Evolutionary conservation across 2,888 invertebrate species (phyloP), one percentile per base, ranked within the genome.

Genomic region (Scotopteryx bipunctaria): DNA sequence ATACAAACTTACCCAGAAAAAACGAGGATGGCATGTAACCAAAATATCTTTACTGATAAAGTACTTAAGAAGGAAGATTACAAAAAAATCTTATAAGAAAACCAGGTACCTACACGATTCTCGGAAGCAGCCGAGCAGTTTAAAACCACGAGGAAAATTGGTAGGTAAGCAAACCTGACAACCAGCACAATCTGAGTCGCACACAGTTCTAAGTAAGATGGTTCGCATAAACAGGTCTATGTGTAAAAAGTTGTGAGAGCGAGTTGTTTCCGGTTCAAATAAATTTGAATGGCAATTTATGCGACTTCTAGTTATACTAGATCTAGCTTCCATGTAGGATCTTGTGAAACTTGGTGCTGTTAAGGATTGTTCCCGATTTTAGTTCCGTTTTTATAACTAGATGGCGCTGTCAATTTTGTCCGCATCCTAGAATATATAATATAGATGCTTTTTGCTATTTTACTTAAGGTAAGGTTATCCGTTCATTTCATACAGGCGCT

Each of bases 181-280:
- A 6, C 1, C 19, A 19, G 19, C 19, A 19, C 6, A 19, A 6
- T 5, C 19, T 6, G 6, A 19, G 5, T 5, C 4, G 6, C 4
- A 19, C 19, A 19, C 6, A 2, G 6, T 5, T 19, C 4, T 5
- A 19, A 5, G 19, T 25, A 16, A 17, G 11, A 17, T 29, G n/a
- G 19, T 38, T 13, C 11, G 14, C 25, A 33, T 27, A 36, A 52
- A 50, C 59, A 38, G 33, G 57, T 57, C 42, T 43, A 31, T 13
- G 8, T 29, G 8, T 40, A 25, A 57, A 27, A 60, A 49, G 48
- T 44, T 52, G 55, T 43, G 47, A 54, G 57, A 60, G 55, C 42
- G 42, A 50, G 50, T 53, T 36, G 45, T 53, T 55, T 61, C 55
- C 61, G 53, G 49, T 52, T 38, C 50, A 50, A 44, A 45, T 54